Base-by-base conservation (phyloP, 2,797 vertebrate genomes). In the Bradypodion pumilum region DNA sequence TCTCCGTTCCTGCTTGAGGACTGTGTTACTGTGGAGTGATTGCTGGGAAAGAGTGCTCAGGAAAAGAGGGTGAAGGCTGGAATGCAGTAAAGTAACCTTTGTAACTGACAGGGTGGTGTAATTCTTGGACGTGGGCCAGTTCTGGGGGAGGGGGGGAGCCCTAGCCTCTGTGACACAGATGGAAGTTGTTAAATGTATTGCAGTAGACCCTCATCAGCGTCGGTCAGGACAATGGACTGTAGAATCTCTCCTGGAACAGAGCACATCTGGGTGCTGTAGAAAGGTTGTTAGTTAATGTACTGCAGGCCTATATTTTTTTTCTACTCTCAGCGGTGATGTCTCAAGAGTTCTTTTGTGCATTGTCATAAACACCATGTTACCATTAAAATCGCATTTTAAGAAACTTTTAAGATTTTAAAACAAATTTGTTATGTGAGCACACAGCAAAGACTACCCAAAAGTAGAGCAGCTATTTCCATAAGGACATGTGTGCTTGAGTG, bases 31-130 rank as follows among this genome's bases (percentile, higher is more conserved):
- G 9, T 89, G 73, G 87, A 86, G 84, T 83, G 87, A 84, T 92
- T 90, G 88, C 89, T 91, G 91, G 85, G 91, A 88, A 92, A 92
- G 89, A 85, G 80, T 86, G 84, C 85, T 88, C 87, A 87, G 86
- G 66, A 89, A 80, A 80, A 85, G 62, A 68, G 62, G 78, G 70
- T 59, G 63, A 85, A 68, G 37, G n/a, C 70, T 80, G 83, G 76
- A 87, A 87, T 91, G 89, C 88, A 80, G 37, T 82, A 85, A 93
- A 63, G 89, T 89, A 89, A 90, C 87, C 89, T 65, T 82, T 88
- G 86, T 85, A 88, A 77, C 81, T 87, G 90, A 89, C 91, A 83
- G 86, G 78, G 79, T 86, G 78, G 82, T 91, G 90, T 93, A 86
- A 92, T 92, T 91, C 19, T 90, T 92, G 91, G 89, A 85, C 0